Percentiles rank a stretch among this genome's conserved stretches.
phyloP scores from a whole-genome alignment of 2,797 vertebrate genomes.

The Pristis pectinata region DNA sequence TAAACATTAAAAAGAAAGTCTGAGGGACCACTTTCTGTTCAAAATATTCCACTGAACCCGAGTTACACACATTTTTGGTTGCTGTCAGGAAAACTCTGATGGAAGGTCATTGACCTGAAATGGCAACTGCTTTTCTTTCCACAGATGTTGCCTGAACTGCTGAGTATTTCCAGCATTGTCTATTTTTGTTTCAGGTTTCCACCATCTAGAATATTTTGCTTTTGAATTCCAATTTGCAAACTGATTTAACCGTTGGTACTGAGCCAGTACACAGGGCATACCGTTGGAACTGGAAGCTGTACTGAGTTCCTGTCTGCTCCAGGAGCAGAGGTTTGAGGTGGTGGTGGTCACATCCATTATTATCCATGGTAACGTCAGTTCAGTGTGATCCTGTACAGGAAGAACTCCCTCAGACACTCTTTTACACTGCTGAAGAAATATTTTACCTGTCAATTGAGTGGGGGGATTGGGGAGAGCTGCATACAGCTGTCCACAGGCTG shows the following conservation, averaged over 20 bases:
- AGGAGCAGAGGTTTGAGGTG: too few relatives aligned
- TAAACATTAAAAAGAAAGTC: not conserved
- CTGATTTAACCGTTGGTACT: not conserved
- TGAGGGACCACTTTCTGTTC: not conserved
- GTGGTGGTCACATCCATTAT: too few relatives aligned
- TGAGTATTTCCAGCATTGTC: too few relatives aligned
- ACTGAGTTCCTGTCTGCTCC: not conserved
- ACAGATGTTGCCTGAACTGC: too few relatives aligned
- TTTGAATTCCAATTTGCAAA: not conserved
- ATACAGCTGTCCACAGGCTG: not conserved
- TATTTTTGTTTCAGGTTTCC: too few relatives aligned
- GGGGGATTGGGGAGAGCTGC: not conserved
- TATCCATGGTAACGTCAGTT: not conserved
- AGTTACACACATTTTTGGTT: not conserved
- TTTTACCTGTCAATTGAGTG: not conserved
- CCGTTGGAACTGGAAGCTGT: not conserved
- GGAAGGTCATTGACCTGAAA: too few relatives aligned
- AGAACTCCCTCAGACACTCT: not conserved
- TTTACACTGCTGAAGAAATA: not conserved
- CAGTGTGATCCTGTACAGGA: not conserved
- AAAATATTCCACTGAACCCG: not conserved
- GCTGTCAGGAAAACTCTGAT: not conserved
- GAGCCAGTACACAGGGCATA: not conserved
- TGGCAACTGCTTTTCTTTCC: not conserved
- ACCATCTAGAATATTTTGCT: too few relatives aligned